Base-by-base conservation (phyloP, 2,888 invertebrate genomes). In the Trichacis sp. region DNA sequence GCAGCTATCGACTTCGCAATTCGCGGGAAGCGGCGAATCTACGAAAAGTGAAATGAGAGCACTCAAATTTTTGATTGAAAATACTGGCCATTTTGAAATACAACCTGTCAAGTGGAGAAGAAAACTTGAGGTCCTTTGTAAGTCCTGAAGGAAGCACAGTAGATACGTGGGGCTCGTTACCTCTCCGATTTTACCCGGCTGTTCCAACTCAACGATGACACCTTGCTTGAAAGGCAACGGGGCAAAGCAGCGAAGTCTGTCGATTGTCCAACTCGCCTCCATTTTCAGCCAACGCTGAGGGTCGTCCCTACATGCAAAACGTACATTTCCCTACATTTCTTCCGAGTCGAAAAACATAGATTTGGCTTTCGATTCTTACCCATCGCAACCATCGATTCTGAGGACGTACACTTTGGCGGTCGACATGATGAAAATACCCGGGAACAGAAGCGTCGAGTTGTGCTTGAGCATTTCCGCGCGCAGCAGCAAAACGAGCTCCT, bases 181-280 rank as follows among this genome's bases (percentile, higher is more conserved):
- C n/a, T 80, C 79, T 9, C 78, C 72, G 29, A 82, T 75, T 69
- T 73, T 79, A 17, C 80, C 84, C 69, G 85, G 84, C 49, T 84
- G 83, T 45, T 85, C 82, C 1, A 88, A 69, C 14, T 81, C 80
- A n/a, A 88, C 81, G 0, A 86, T 75, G 30, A 88, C 67, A 0
- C 88, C 88, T 67, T 87, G 84, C 69, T 88, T 87, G 82, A 87
- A 88, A n/a, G 88, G 87, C 57, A 89, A 68, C n/a, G 87, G 77
- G 18, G 85, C 84, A 49, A 88, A 80, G 1, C 77, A 78, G 66
- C 85, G 82, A 11, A 88, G 68, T 38, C 87, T 84, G 72, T 87
- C 85, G 61, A 85, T 82, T 0, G 86, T 85, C 69, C 86, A 86
- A 64, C 86, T 85, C 14, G 81, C 72, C 62, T 86, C 83, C 66